phyloP scores from a whole-genome alignment of 2,797 vertebrate genomes.

The Danio choprae region DNA sequence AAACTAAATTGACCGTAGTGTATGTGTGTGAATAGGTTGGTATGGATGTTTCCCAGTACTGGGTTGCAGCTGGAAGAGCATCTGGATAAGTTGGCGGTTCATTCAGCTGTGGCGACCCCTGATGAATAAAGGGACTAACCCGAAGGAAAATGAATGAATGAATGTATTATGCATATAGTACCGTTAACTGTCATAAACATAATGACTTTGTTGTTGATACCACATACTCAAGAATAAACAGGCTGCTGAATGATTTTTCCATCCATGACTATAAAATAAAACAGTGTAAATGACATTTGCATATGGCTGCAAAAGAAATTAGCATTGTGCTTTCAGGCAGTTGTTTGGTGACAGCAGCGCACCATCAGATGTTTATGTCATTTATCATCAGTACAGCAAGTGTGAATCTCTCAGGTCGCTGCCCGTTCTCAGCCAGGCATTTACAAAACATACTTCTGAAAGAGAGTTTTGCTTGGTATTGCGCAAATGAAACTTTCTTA shows the following conservation, averaged over 20 bases:
- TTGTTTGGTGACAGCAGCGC: slow-evolving; percentile 16
- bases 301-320: slow-evolving; percentile 14
- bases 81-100: too few relatives aligned
- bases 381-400: neutral
- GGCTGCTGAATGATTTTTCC: neutral
- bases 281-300: slow-evolving; percentile 15
- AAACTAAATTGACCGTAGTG: too few relatives aligned
- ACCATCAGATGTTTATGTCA: slow-evolving; percentile 13
- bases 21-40: too few relatives aligned
- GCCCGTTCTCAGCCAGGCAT: neutral
- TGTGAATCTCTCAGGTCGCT: slow-evolving; percentile 6
- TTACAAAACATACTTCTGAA: neutral
- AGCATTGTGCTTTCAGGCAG: slow-evolving; percentile 13
- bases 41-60: too few relatives aligned
- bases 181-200: neutral
- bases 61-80: too few relatives aligned
- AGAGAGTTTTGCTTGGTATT: neutral
- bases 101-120: too few relatives aligned
- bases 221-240: neutral
- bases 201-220: neutral
- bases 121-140: too few relatives aligned
- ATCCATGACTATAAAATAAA: slow-evolving; percentile 21
- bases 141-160: too few relatives aligned
- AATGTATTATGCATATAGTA: neutral
- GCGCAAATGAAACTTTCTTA: neutral